Base-by-base conservation (phyloP, 2,888 invertebrate species). In the Pammene aurita region DNA sequence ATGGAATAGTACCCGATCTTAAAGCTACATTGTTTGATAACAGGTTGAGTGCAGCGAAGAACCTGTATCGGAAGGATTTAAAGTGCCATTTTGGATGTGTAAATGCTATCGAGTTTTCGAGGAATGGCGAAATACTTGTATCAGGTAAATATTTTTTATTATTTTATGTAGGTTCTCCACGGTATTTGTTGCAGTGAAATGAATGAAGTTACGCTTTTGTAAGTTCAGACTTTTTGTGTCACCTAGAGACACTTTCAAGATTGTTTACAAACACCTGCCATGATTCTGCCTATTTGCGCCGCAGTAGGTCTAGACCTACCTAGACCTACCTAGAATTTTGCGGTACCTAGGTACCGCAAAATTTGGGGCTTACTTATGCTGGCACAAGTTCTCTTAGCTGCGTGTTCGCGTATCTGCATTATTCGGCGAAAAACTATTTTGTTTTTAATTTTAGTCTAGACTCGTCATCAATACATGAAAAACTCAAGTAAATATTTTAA, bases 21-120 rank as follows among this genome's bases (percentile, higher is more conserved):
- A 94, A 94, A 84, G 93, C 94, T 69, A 93, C 93, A 72, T 89
- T 95, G 74, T 94, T 95, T 80, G 88, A 88, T 72, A 92, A 93
- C 74, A 94, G 96, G 72, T 91, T 96, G 72, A 90, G 93, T 67
- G 93, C 93, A 71, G 96, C 96, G 7, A 95, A 94, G 83, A 96
- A 95, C 91, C 93, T 98, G 52, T 97, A 95, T 87, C 94, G 96
- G 77, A 96, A 96, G 80, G 97, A 98, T 90, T 94, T 98, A 68
- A 93, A 95, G 75, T 96, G 97, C 75, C 98, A 98, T 93, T 98
- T 95, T 93, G 98, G 98, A 81, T 98, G 98, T 94, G 97, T 98
- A 69, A 98, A 98, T 93, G 98, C 98, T 73, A 96, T 98, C 78
- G 98, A 98, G 92, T 98, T 98, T 93, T 98, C 97, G 63, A 94